Base-by-base conservation (phyloP, 2,797 vertebrate genomes). In the Diglossa cyanea region DNA sequence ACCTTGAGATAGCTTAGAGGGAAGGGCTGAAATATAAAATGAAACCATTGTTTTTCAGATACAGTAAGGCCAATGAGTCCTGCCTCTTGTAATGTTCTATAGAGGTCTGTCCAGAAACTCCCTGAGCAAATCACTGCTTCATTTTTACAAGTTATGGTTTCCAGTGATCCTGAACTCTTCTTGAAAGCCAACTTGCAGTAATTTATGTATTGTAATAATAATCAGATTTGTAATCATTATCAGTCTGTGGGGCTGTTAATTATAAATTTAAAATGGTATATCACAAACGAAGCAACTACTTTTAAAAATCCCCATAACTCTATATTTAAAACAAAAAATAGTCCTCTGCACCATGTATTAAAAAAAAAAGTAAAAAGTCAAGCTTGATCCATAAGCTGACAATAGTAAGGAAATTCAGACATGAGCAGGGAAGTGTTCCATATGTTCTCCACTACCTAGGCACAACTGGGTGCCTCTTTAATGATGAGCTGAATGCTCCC, bases 391-490 rank as follows among this genome's bases (percentile, higher is more conserved):
- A 96, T 88, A 97, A 89, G 35, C 95, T 97, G 96, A 97, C 81
- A 95, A 95, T 17, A 96, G 90, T 84, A 88, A 93, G 86, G 97
- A 98, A 97, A 97, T 97, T 97, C 97, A 97, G 91, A 97, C 95
- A 97, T 54, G 66, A 70, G 51, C 94, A 97, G 95, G 96, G 97
- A 97, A 97, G 97, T 97, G 95, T 97, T 97, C 98, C 98, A 98
- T 98, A 98, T 98, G 98, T 97, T 98, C 96, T 92, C 74, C 96
- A 98, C 92, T 98, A 98, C 97, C 97, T 97, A 97, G 95, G 97
- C 98, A 97, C 98, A 96, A 98, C 97, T 98, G 98, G 98, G 98
- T 97, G 98, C 98, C 98, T 58, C 97, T 98, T 98, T 98, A 98
- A 98, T 98, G 98, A 98, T 97, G 98, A 97, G 97, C 97, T 96